Evolutionary conservation across 37 sponge, comb jelly and placozoan species (phyloP), one percentile per base, ranked within the genome.

Genomic region (Mnemiopsis leidyi): DNA sequence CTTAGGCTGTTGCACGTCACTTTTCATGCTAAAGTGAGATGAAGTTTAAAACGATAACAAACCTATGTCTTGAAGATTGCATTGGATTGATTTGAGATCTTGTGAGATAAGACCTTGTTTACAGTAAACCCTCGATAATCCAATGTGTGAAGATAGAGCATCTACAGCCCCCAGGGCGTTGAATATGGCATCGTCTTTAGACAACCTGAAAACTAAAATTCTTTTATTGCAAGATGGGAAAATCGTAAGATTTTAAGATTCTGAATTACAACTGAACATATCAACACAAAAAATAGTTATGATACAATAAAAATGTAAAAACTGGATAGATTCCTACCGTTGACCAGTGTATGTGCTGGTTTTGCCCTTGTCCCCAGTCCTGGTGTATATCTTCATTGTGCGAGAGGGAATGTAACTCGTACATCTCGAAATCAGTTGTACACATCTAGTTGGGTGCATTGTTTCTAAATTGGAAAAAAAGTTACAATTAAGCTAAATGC

Each of bases 31-130:
- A n/a, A n/a, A n/a, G n/a, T n/a, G n/a, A n/a, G n/a, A n/a, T n/a
- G n/a, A n/a, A n/a, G n/a, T n/a, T n/a, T n/a, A n/a, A n/a, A n/a
- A n/a, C n/a, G n/a, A n/a, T 13, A 69, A 21, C 24, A 5, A 36
- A 85, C 90, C 90, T 85, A 40, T 13, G 39, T 85, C 90, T 28
- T 85, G 90, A 2, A 85, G 90, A 40, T 85, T 85, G 90, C 90
- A 85, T 28, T 85, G 90, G 24, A 85, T 85, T 20, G 28, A 23
- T 18, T 39, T 38, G 7, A 85, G 90, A 26, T 85, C 90, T 3
- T 40, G 36, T 85, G 25, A 85, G 26, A 85, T 38, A 9, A 39
- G 61, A 23, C 7, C 28, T 39, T 85, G 90, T 20, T 85, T 1
- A 25, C 90, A 85, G 30, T 85, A 23, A 85, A 85, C 61, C 24